Conservation (phyloP, 2,113 vertebrate genomes). For the Campylomormyrus tamandua region DNA sequence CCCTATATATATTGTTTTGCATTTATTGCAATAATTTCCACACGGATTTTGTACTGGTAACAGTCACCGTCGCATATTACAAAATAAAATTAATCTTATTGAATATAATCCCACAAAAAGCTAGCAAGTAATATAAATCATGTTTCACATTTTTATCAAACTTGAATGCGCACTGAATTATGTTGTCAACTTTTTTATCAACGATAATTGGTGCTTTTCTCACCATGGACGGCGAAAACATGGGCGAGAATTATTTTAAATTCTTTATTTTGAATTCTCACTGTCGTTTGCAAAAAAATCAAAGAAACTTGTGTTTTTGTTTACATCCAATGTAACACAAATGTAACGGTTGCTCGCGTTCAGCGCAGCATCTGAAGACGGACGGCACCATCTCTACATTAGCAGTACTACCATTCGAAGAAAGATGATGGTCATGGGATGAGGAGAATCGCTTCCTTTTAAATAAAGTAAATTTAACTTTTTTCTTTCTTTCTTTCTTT, state of each 20-base stretch:
- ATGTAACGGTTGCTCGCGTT: slow-evolving; percentile 12
- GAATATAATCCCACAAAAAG: background rate
- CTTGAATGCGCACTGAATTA: background rate
- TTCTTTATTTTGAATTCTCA: background rate
- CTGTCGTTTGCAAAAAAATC: background rate
- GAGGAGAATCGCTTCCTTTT: slow-evolving; percentile 4
- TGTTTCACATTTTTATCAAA: background rate
- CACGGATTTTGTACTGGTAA: background rate
- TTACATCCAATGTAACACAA: slow-evolving; percentile 14
- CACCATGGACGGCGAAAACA: background rate
- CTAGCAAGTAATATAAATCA: background rate
- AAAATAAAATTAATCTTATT: background rate
- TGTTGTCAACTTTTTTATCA: background rate
- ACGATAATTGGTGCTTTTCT: background rate
- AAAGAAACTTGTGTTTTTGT: slow-evolving; percentile 15
- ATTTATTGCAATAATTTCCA: background rate
- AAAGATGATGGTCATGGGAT: background rate
- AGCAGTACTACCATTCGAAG: slow-evolving; percentile 10
- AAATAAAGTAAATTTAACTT: slow-evolving; percentile 17
- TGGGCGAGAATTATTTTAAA: background rate
- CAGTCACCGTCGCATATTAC: background rate
- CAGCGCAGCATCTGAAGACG: slow-evolving; percentile 16
- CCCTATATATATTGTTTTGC: background rate
- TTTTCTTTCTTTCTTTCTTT: background rate
- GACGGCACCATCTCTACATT: slow-evolving; percentile 3